Base-by-base conservation (phyloP, 2,113 vertebrate genomes). In the Oncorhynchus mykiss region DNA sequence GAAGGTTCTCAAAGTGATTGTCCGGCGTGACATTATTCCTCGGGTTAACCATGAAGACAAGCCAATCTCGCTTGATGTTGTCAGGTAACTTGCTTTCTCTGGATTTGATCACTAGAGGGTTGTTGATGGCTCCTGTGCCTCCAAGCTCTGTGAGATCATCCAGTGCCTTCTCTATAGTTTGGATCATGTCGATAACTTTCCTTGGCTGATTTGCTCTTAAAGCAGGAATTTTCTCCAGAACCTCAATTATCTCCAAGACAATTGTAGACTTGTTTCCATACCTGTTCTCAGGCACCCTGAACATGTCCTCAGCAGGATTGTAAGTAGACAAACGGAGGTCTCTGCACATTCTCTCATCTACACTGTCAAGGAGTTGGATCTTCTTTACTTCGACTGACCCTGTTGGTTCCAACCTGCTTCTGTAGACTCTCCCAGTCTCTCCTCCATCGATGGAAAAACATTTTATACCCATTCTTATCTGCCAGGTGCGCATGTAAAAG, bases 61-160 rank as follows among this genome's bases (percentile, higher is more conserved):
- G 54, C 76, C 78, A 82, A 48, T 80, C 84, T 22, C n/a, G 71
- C 13, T 73, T 74, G 0, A 79, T 11, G 27, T 7, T 13, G 4
- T 81, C 71, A 45, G 76, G 73, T 5, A 73, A 22, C 8, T 80
- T 81, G 25, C 74, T 68, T 12, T 76, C 70, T 25, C 59, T 76
- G 12, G 64, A 48, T 14, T 31, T 5, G 4, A 49, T 54, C 4
- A 64, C 78, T 1, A 76, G 16, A 13, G 65, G 74, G 11, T 73
- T 80, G 1, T 65, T 77, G 0, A 80, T 72, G 27, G 73, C 74
- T 1, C 54, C 73, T 0, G 64, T 22, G 9, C 7, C 60, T 76
- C 11, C 73, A 1, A 76, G 68, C 13, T 79, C 59, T 25, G 74
- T 77, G 1, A 72, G 67, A 49, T 74, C 68, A 5, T 13, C 22